These are phyloP conservation scores for Geotrupes spiniger DNA, from an alignment of 2,888 invertebrate genomes.

Conservation along the genomic window DNA sequence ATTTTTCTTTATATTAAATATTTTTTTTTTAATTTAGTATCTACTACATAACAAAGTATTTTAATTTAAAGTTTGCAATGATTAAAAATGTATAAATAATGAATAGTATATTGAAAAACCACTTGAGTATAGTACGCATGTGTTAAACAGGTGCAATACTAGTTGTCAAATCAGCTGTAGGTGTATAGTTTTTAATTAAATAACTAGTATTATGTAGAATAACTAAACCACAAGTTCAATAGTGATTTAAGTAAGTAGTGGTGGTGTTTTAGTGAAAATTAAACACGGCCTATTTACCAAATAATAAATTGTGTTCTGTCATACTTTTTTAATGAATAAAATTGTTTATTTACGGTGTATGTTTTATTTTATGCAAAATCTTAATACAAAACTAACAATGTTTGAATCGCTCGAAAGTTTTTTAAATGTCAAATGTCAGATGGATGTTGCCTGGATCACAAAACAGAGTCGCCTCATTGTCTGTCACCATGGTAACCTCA, in stretches of 20 bases:
- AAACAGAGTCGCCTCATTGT: constrained; percentile 43
- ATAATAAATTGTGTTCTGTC: constrained; percentile 8
- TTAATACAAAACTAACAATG: constrained; percentile 7
- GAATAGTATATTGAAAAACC: too few species aligned
- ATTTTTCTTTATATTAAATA: too few species aligned
- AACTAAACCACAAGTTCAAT: constrained; percentile 4
- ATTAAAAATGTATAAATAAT: too few species aligned
- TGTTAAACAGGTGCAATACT: constrained; percentile 11
- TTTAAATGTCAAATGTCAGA: constrained; percentile 7
- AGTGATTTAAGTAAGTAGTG: background rate
- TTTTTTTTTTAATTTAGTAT: too few species aligned
- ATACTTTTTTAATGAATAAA: background rate
- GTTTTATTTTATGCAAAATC: background rate
- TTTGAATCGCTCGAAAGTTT: constrained; percentile 7
- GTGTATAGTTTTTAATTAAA: constrained; percentile 26
- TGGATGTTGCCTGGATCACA: constrained; percentile 2
- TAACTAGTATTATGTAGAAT: constrained; percentile 13
- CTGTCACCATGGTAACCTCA: constrained; percentile 48
- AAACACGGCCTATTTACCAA: constrained; percentile 2
- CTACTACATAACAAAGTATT: too few species aligned
- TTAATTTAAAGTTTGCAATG: too few species aligned
- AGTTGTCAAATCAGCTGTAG: constrained; percentile 33
- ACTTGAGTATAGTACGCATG: constrained; percentile 9
- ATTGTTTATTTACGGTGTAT: constrained; percentile 3
- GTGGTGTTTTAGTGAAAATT: constrained; percentile 1